Conservation (phyloP, 2,888 invertebrate species). For the Linhomoeus sp. region DNA sequence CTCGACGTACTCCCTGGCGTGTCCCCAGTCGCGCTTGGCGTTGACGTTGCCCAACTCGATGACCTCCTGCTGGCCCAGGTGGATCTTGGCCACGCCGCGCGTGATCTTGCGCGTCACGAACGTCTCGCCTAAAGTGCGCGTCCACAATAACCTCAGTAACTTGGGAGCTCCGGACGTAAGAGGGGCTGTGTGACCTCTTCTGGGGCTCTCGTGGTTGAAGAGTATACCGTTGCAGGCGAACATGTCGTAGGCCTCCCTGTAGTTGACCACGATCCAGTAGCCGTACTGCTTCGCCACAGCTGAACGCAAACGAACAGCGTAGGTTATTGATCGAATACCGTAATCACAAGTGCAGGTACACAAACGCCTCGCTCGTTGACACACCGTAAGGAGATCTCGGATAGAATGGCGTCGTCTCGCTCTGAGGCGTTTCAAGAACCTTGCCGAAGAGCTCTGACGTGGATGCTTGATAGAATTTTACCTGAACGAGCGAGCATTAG, state of each 20-base stretch:
- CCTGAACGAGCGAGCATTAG: no score
- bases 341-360: no score
- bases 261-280: slow-evolving; percentile 87
- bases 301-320: slow-evolving; percentile 31
- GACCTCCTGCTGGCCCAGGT: slow-evolving; percentile 57
- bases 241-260: slow-evolving; percentile 81
- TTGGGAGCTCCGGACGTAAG: no score
- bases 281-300: slow-evolving; percentile 87
- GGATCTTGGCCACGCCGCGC: slow-evolving; percentile 85
- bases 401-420: slow-evolving; percentile 81
- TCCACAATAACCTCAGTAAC: no score
- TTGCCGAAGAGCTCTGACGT: slow-evolving; percentile 87
- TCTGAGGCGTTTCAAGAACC: slow-evolving; percentile 75
- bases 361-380: slow-evolving; percentile 10
- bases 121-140: slow-evolving; percentile 51
- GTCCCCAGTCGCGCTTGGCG: slow-evolving; percentile 89
- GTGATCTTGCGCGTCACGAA: slow-evolving; percentile 97
- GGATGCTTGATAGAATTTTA: slow-evolving; percentile 70
- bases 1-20: slow-evolving; percentile 30
- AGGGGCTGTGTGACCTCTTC: no score
- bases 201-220: slow-evolving; percentile 87
- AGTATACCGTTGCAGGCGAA: slow-evolving; percentile 86
- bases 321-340: no score
- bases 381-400: slow-evolving; percentile 86
- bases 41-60: slow-evolving; percentile 84